Base-by-base conservation (phyloP, 2,888 invertebrate genomes). In the Eristalis intricaria region DNA sequence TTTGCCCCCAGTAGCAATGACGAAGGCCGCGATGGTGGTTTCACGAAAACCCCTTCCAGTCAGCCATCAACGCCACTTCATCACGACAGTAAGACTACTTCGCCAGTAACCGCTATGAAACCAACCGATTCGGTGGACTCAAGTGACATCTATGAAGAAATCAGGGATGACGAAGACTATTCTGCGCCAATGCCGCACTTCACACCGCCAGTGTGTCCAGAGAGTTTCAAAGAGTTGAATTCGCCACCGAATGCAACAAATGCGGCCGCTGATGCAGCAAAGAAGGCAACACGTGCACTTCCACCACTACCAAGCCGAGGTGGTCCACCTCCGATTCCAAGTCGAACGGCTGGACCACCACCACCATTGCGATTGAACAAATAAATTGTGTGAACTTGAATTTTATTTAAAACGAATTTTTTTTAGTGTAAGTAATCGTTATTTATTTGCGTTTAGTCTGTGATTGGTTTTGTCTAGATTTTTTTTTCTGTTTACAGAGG, bases 101-200 rank as follows among this genome's bases (percentile, higher is more conserved):
- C 92, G 60, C 92, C 92, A 15, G 89, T 89, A 7, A 90, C 91
- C 2, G 50, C 35, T 19, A 10, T 29, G 19, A 70, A 75, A 10
- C 56, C 35, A n/a, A 38, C 66, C 26, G 70, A 65, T 29, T 23
- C 38, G 4, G 66, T 40, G 23, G 70, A 78, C 50, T 77, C 90
- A 11, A 90, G 89, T 76, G 94, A 94, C 58, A 95, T 95, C 88
- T 95, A 95, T 89, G 95, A 95, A 90, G 95, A 95, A 91, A 95
- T 95, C 64, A 93, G 92, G 76, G 94, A 94, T 89, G 93, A 92
- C 88, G 90, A 91, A 43, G 94, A 94, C 89, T 94, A 92, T 40
- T 94, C 94, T 73, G 94, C 19, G 93, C 94, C 95, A 89, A 95
- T 95, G 13, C 95, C 95, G 35, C 95, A 95, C 60, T 95, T 95